Conservation (phyloP, 2,797 vertebrate species). For the Rhyacichthys aspro region DNA sequence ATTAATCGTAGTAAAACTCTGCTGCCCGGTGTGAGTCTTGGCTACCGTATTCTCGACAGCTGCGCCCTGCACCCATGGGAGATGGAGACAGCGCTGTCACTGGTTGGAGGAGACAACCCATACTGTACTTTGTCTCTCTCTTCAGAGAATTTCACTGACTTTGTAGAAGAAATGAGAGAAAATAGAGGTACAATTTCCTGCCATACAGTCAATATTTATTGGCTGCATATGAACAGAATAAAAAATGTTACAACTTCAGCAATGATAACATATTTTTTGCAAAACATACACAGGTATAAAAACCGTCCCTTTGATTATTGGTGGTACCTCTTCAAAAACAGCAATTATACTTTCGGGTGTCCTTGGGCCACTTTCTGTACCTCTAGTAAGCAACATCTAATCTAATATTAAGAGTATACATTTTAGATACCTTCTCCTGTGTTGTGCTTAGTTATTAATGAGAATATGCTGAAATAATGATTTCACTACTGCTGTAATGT, state of each 20-base stretch:
- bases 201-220: not conserved
- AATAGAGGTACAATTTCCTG: not conserved
- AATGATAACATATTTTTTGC: not conserved
- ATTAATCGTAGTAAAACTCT: constrained; percentile 44
- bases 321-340: constrained; percentile 55
- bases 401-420: no score
- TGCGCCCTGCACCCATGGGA: constrained; percentile 36
- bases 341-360: constrained; percentile 58
- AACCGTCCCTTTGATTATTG: constrained; percentile 62
- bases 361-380: constrained; percentile 54
- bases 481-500: no score
- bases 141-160: not conserved
- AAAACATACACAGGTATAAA: constrained; percentile 2
- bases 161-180: not conserved
- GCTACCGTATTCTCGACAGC: constrained; percentile 51
- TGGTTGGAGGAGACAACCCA: constrained; percentile 23
- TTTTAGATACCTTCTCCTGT: no score
- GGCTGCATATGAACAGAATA: not conserved
- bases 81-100: constrained; percentile 32
- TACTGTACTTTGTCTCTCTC: not conserved
- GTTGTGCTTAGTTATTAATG: no score
- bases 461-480: no score
- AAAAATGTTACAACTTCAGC: not conserved
- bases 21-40: constrained; percentile 41
- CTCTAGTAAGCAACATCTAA: constrained; percentile 14